Base-by-base conservation (phyloP, 2,797 vertebrate genomes). In the Mormyrus hasselquistii region DNA sequence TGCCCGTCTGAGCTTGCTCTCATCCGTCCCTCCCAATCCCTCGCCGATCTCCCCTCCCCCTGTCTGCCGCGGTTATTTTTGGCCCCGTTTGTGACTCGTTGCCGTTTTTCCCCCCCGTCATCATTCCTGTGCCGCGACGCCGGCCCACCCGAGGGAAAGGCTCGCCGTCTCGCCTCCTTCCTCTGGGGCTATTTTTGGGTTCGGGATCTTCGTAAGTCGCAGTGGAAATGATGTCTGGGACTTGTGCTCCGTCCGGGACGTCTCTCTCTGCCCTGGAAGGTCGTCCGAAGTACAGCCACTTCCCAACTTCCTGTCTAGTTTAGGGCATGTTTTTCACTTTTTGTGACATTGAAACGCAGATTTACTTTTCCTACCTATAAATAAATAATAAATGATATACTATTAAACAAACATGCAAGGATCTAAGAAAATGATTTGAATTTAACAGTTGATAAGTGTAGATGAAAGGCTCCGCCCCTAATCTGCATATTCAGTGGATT, bases 121-220 rank as follows among this genome's bases (percentile, higher is more conserved):
- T 44, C 16, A 12, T 76, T 49, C 47, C 44, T 50, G 19, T 50
- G 8, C n/a, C 16, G 12, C 44, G 44, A 52, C 25, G 4, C 16
- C 4, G 47, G 22, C 3, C 22, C 22, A 2, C 82, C 1, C 8
- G n/a, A 25, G 49, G n/a, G 82, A 52, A 52, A 52, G 49, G 82
- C n/a, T 3, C 22, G 10, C 47, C 3, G n/a, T 85, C 82, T 25
- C 29, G 73, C 73, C n/a, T 19, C 38, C 38, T 44, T 79, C 65
- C 65, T 69, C 65, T 69, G 65, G 65, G 65, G 73, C 73, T 44
- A 79, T 79, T 79, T 79, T 44, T 44, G 73, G 73, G 65, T 69
- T 29, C 34, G 65, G 65, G 25, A 69, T 38, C 73, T 29, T 79
- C 38, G 16, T n/a, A 79, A 79, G 34, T 79, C 16, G 12, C 2